These are phyloP conservation scores for Epinephelus moara DNA, from an alignment of 2,113 vertebrate genomes.

Conservation along the genomic window DNA sequence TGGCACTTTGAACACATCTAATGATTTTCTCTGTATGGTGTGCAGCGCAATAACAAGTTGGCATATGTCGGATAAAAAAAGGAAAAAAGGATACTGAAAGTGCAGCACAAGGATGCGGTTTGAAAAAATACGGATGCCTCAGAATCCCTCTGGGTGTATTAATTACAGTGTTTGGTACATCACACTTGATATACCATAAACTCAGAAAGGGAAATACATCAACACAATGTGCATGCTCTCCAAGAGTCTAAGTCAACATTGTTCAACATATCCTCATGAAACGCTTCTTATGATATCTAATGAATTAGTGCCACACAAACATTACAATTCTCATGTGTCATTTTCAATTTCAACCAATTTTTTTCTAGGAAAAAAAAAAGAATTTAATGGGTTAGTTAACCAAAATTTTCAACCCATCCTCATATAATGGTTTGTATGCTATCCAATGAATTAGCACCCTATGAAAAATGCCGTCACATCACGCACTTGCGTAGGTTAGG, in stretches of 20 bases:
- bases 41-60: slow-evolving; percentile 8
- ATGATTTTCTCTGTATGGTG: neutral
- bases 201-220: neutral
- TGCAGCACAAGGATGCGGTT: neutral
- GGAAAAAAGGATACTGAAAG: neutral
- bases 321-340: too few relatives aligned
- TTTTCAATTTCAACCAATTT: too few relatives aligned
- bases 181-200: slow-evolving; percentile 27
- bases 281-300: too few relatives aligned
- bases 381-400: too few relatives aligned
- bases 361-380: too few relatives aligned
- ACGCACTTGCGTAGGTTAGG: too few relatives aligned
- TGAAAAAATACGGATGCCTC: neutral
- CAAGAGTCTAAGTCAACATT: neutral
- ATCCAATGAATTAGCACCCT: too few relatives aligned
- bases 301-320: too few relatives aligned
- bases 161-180: slow-evolving; percentile 16
- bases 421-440: too few relatives aligned
- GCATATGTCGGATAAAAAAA: neutral
- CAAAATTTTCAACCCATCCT: too few relatives aligned
- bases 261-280: too few relatives aligned
- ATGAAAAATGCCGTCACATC: too few relatives aligned
- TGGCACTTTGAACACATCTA: slow-evolving; percentile 6
- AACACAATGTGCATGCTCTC: slow-evolving; percentile 8
- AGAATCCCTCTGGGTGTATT: slow-evolving; percentile 5